These are phyloP conservation scores for Saguinus oedipus DNA, from an alignment of 2,797 vertebrate species.

Conservation along the genomic window DNA sequence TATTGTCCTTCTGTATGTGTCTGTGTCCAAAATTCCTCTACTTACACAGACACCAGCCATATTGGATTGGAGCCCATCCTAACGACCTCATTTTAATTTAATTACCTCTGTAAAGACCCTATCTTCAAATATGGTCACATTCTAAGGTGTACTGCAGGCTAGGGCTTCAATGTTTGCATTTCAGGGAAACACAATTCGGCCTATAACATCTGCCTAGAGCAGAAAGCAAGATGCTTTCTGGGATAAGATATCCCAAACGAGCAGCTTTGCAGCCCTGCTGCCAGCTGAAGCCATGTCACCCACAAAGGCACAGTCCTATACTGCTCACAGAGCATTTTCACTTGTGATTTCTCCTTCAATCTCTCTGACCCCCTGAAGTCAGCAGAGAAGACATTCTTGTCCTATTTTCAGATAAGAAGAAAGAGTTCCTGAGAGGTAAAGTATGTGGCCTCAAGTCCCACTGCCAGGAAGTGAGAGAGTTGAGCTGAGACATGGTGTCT, in stretches of 20 bases:
- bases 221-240: not conserved
- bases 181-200: no score
- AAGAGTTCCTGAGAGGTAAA: not conserved
- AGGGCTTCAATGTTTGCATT: not conserved
- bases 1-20: not conserved
- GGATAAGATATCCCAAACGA: not conserved
- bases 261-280: not conserved
- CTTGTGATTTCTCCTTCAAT: not conserved
- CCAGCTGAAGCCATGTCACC: not conserved
- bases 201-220: not conserved
- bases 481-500: not conserved
- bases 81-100: not conserved
- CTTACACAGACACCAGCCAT: not conserved
- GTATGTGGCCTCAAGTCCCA: not conserved
- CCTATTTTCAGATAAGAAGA: slow-evolving; percentile 2
- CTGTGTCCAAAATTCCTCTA: not conserved
- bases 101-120: not conserved
- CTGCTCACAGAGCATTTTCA: not conserved
- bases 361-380: not conserved
- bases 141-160: not conserved
- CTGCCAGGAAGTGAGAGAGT: not conserved
- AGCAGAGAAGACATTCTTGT: not conserved
- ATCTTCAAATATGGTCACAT: not conserved
- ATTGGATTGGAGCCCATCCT: not conserved
- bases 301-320: no score